Evolutionary conservation across 1,140 invertebrate genomes (phyloP).

Genomic region (Brachionus paranguensis): DNA sequence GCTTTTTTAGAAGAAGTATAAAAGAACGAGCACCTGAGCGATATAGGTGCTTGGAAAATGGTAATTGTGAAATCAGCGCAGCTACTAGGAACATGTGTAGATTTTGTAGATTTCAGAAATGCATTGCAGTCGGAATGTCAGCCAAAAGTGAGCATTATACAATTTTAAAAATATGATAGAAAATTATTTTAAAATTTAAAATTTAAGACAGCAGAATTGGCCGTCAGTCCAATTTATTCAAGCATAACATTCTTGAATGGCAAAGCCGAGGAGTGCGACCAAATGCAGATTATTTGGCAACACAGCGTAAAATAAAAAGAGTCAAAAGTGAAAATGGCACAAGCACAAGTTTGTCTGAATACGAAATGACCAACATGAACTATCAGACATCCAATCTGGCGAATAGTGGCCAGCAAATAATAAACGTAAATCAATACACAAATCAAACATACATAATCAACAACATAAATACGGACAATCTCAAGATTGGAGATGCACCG

Average conservation of each 20-base stretch:
- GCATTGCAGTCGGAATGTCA: conserved; percentile 95
- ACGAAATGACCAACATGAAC: conserved; percentile 29
- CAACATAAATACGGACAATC: conserved; percentile 8
- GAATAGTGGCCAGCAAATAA: conserved; percentile 14
- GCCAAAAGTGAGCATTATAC: conserved; percentile 70
- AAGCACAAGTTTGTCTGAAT: neutral
- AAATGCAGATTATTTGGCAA: conserved; percentile 12
- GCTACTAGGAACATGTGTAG: conserved; percentile 77
- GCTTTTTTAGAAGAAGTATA: conserved; percentile 42
- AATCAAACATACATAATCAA: conserved; percentile 31
- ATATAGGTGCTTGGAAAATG: conserved; percentile 41
- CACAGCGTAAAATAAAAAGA: conserved; percentile 29
- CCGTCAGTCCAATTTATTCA: conserved; percentile 40
- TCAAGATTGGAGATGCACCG: neutral
- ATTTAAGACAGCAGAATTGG: conserved; percentile 36
- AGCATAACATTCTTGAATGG: conserved; percentile 41
- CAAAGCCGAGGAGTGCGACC: conserved; percentile 30
- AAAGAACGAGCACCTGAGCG: conserved; percentile 36
- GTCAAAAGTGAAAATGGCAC: conserved; percentile 29
- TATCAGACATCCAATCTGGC: neutral
- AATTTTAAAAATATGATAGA: neutral
- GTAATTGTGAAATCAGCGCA: conserved; percentile 41
- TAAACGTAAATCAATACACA: conserved; percentile 30
- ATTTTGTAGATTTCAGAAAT: conserved; percentile 93
- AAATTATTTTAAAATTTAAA: neutral